A percentile compares a stretch with the other conserved stretches of the same genome.
These are phyloP conservation scores for Therioaphis trifolii DNA, from an alignment of 2,888 invertebrate genomes.

Conservation along the genomic window DNA sequence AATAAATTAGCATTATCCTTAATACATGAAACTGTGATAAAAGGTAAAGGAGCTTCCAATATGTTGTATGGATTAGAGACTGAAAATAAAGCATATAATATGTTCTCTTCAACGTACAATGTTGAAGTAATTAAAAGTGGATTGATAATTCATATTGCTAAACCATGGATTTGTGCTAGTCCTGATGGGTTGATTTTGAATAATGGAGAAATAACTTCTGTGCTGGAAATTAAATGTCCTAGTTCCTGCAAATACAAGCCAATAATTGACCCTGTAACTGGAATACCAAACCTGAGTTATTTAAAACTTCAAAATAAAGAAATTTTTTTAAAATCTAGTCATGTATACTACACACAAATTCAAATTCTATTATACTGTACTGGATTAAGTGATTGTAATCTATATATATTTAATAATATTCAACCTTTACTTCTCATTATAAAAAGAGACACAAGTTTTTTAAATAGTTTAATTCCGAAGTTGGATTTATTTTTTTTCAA, in stretches of 20 bases:
- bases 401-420: background rate
- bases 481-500: too few species aligned
- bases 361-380: conserved; percentile 4
- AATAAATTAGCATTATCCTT: conserved; percentile 12
- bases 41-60: conserved; percentile 3
- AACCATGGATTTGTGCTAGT: too few species aligned
- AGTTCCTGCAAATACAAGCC: background rate
- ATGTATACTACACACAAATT: conserved; percentile 20
- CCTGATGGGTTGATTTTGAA: too few species aligned
- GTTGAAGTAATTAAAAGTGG: too few species aligned
- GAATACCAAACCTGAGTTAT: background rate
- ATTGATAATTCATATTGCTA: too few species aligned
- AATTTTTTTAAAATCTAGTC: background rate
- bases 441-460: too few species aligned
- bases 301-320: too few species aligned
- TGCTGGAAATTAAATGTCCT: conserved; percentile 16
- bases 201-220: background rate
- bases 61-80: background rate
- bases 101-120: too few species aligned
- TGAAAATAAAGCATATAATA: too few species aligned
- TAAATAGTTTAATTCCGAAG: too few species aligned
- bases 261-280: conserved; percentile 10
- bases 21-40: background rate
- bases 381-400: background rate
- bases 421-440: background rate